These are phyloP conservation scores for Pantelozetes paolii DNA, from an alignment of 2,888 invertebrate genomes.

Conservation along the genomic window DNA sequence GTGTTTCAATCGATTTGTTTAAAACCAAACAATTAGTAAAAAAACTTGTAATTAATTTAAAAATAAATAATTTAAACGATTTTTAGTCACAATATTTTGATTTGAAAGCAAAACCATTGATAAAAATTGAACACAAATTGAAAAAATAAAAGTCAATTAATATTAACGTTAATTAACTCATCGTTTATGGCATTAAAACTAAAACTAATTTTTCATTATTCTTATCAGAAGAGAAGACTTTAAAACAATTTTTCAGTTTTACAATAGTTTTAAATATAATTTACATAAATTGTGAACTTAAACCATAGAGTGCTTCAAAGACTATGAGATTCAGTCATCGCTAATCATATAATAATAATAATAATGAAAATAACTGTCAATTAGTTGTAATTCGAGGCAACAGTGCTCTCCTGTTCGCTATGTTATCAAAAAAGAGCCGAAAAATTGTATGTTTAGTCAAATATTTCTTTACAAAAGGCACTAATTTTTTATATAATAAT, in stretches of 20 bases:
- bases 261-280: background rate
- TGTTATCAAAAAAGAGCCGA: too few relatives aligned
- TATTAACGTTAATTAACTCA: background rate
- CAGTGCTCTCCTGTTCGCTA: background rate
- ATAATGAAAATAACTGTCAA: background rate
- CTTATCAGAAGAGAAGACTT: too few relatives aligned
- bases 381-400: constrained; percentile 9
- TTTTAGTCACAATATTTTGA: background rate
- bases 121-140: background rate
- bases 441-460: background rate
- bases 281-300: constrained; percentile 33
- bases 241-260: background rate
- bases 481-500: constrained; percentile 22
- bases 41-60: background rate
- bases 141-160: background rate
- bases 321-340: constrained; percentile 14
- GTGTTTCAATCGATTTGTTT: background rate
- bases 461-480: constrained; percentile 31
- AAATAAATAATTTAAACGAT: too few relatives aligned
- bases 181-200: background rate
- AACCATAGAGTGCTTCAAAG: constrained; percentile 21
- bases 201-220: background rate
- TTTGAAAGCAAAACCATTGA: background rate
- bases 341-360: too few relatives aligned
- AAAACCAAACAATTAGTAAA: background rate